phyloP scores from a whole-genome alignment of 2,113 vertebrate genomes.

The Tachysurus fulvidraco region DNA sequence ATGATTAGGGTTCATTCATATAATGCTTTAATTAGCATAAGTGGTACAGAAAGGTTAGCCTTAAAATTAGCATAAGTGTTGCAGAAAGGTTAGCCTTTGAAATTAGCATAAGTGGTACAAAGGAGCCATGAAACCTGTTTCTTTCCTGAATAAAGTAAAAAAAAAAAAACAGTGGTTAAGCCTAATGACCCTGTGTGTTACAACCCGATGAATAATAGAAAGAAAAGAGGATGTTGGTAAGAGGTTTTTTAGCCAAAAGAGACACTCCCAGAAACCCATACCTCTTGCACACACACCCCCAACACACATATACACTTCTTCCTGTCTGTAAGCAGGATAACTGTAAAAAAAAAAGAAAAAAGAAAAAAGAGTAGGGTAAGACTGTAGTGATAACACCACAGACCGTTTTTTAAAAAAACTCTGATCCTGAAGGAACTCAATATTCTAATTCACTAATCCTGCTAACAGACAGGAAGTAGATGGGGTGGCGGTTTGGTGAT shows the following conservation, averaged over 20 bases:
- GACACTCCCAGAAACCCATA: slow-evolving; percentile 16
- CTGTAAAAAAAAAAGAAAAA: not conserved
- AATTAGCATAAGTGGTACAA: not conserved
- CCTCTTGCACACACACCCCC: not conserved
- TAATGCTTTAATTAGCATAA: not conserved
- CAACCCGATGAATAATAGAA: not conserved
- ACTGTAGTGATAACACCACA: not conserved
- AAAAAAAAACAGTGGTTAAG: not conserved
- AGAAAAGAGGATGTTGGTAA: not conserved
- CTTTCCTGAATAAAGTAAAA: not conserved
- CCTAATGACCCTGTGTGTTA: not conserved
- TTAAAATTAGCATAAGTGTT: too few relatives aligned
- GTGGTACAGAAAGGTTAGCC: not conserved
- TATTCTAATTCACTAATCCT: not conserved
- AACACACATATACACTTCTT: too few relatives aligned
- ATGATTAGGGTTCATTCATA: not conserved
- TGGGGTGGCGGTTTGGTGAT: not conserved
- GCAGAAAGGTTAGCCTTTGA: not conserved
- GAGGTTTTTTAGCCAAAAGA: not conserved
- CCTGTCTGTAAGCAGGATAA: not conserved
- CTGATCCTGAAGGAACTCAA: not conserved
- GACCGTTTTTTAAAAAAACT: not conserved
- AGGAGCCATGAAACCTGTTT: not conserved
- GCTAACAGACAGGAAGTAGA: not conserved
- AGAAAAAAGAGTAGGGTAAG: too few relatives aligned